Conservation (phyloP, 2,113 vertebrate genomes). For the Budorcas taxicolor region DNA sequence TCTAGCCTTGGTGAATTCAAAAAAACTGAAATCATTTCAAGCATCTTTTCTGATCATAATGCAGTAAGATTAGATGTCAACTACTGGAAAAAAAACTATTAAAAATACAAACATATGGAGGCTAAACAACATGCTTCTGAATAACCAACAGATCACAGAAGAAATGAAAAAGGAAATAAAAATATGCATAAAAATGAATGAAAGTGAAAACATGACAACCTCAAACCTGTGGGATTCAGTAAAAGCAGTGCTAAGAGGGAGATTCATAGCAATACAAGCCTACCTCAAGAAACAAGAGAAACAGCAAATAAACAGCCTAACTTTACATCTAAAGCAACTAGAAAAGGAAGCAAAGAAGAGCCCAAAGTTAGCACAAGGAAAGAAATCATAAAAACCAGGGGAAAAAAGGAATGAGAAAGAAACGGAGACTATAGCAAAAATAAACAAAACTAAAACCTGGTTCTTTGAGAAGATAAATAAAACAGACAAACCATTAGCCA, state of each 20-base stretch:
- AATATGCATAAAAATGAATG: background rate
- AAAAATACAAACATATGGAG: background rate
- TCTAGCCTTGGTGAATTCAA: background rate
- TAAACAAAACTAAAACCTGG: background rate
- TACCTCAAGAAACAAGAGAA: background rate
- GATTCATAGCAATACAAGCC: background rate
- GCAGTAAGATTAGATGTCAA: background rate
- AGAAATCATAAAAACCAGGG: background rate
- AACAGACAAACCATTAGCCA: background rate
- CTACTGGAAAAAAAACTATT: background rate
- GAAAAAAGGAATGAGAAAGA: background rate
- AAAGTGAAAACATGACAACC: background rate
- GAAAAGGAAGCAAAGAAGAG: background rate
- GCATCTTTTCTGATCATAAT: background rate
- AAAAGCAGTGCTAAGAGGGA: background rate
- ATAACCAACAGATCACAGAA: background rate
- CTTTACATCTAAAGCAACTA: background rate
- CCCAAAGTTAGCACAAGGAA: background rate
- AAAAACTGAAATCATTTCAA: background rate
- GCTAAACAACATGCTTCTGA: background rate
- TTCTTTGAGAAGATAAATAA: background rate
- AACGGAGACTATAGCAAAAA: background rate
- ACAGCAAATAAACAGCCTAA: background rate
- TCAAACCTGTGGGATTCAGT: background rate
- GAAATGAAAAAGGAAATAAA: background rate